phyloP scores from a whole-genome alignment of 2,113 vertebrate species.

The Phasianus colchicus region DNA sequence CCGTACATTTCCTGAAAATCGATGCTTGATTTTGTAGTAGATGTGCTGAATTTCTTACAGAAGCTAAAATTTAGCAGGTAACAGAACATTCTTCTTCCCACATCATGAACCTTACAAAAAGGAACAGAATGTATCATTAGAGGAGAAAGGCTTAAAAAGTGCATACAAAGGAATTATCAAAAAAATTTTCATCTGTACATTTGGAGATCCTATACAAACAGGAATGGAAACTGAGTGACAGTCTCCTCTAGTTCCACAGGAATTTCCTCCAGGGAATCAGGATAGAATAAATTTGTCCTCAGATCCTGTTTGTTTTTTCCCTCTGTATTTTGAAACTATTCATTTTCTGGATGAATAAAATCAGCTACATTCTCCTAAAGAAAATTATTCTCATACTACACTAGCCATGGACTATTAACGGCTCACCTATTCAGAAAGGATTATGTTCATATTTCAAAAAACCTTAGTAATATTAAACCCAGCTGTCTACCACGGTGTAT shows the following conservation, averaged over 20 bases:
- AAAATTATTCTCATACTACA: neutral
- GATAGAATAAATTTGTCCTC: neutral
- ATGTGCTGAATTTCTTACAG: neutral
- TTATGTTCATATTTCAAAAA: constrained; percentile 6
- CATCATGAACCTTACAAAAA: neutral
- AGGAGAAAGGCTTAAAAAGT: neutral
- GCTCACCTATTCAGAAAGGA: constrained; percentile 17
- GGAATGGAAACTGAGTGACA: neutral
- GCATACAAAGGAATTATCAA: neutral
- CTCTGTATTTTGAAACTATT: neutral
- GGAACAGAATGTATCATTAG: neutral
- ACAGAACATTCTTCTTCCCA: neutral
- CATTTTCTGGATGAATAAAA: neutral
- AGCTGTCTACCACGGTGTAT: neutral
- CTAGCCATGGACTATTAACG: neutral
- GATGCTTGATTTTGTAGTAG: neutral
- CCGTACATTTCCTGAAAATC: neutral
- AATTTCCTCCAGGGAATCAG: neutral
- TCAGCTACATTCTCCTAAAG: neutral
- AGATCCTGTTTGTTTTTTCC: neutral
- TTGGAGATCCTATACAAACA: neutral
- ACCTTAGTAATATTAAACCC: neutral
- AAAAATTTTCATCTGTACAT: accelerated
- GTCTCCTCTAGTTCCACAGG: neutral
- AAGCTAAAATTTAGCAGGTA: neutral